These are phyloP conservation scores for Anableps anableps DNA, from an alignment of 2,797 vertebrate species.

Conservation along the genomic window DNA sequence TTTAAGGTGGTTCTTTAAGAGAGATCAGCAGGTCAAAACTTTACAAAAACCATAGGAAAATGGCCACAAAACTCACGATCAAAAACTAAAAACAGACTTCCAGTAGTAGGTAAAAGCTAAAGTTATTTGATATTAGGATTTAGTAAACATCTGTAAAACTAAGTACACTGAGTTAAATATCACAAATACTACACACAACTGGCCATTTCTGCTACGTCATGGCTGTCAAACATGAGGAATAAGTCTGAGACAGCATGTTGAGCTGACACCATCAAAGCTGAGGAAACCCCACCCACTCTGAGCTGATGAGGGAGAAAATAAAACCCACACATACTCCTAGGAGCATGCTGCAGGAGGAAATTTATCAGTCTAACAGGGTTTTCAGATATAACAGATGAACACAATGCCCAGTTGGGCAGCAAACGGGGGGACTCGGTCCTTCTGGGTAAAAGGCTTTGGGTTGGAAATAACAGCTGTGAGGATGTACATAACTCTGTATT, in stretches of 20 bases:
- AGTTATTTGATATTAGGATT: not conserved
- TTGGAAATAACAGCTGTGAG: constrained; percentile 12
- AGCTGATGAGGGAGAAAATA: constrained; percentile 16
- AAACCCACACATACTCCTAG: constrained; percentile 4
- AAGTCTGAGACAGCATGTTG: constrained; percentile 14
- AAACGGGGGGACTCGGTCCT: constrained; percentile 39
- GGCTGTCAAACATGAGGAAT: constrained; percentile 17
- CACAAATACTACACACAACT: not conserved
- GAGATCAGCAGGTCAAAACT: no score
- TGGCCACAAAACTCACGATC: not conserved
- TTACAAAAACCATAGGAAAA: not conserved
- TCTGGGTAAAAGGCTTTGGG: constrained; percentile 21
- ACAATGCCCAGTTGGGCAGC: constrained; percentile 51
- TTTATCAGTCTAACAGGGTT: constrained; percentile 49
- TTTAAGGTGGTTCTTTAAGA: not conserved
- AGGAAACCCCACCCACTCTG: constrained; percentile 30
- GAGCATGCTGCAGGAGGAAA: constrained; percentile 29
- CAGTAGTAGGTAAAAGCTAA: not conserved
- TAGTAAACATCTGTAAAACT: not conserved
- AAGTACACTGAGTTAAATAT: not conserved
- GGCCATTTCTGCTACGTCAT: not conserved
- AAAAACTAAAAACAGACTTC: not conserved
- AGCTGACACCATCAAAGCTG: constrained; percentile 24
- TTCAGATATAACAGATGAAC: constrained; percentile 61
- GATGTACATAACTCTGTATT: constrained; percentile 11